A percentile compares a stretch with the other conserved stretches of the same genome.
phyloP scores from a whole-genome alignment of 2,113 vertebrate species.

The Gallinago paraguaiae region DNA sequence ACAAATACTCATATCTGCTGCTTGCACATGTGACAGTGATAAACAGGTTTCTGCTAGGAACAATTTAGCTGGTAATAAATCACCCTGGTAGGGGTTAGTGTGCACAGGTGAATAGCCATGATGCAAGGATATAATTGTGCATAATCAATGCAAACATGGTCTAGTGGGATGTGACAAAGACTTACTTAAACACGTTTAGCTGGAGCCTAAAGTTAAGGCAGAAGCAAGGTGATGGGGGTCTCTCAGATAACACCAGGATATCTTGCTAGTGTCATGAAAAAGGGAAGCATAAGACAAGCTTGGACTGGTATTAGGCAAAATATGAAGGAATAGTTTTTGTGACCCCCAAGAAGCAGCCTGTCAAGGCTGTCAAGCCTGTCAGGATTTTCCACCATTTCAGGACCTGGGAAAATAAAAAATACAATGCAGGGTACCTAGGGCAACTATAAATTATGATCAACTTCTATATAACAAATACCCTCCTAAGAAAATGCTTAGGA shows the following conservation, averaged over 20 bases:
- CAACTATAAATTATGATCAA: not conserved
- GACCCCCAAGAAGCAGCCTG: not conserved
- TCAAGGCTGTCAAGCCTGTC: too few species aligned
- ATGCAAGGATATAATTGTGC: conserved; percentile 50
- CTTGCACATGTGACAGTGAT: conserved; percentile 67
- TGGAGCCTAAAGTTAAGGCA: conserved; percentile 8
- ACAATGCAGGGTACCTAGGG: not conserved
- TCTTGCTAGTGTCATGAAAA: not conserved
- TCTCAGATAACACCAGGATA: not conserved
- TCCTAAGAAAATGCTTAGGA: not conserved
- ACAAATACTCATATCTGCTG: conserved; percentile 53
- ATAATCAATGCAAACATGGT: conserved; percentile 68
- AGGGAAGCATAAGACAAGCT: not conserved
- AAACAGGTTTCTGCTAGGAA: conserved; percentile 68
- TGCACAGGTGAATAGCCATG: conserved; percentile 38
- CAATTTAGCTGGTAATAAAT: conserved; percentile 73
- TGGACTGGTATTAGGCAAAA: not conserved
- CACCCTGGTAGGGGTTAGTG: conserved; percentile 19
- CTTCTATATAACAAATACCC: not conserved
- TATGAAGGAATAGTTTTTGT: not conserved
- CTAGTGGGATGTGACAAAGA: conserved; percentile 51
- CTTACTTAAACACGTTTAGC: conserved; percentile 51
- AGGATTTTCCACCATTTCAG: not conserved
- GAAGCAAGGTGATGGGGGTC: not conserved
- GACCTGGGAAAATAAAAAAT: not conserved